These are phyloP conservation scores for Dugesia japonica DNA, from an alignment of 2,888 invertebrate species.

Conservation along the genomic window DNA sequence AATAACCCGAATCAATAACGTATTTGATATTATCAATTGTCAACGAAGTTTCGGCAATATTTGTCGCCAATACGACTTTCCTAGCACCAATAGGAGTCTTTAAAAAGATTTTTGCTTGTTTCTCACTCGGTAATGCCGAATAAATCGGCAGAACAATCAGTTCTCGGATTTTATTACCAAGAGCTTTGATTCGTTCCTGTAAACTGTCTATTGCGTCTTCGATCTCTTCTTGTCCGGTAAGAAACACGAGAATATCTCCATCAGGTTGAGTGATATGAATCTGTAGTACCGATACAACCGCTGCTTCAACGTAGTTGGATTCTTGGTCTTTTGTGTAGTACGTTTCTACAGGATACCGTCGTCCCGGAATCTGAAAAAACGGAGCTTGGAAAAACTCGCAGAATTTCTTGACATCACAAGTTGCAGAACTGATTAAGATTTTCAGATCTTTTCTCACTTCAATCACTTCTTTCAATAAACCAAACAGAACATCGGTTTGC, in stretches of 20 bases:
- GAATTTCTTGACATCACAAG: slow-evolving; percentile 90
- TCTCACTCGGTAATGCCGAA: slow-evolving; percentile 79
- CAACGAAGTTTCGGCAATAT: slow-evolving; percentile 93
- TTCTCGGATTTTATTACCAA: slow-evolving; percentile 81
- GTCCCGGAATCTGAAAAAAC: slow-evolving; percentile 87
- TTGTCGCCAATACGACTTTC: slow-evolving; percentile 89
- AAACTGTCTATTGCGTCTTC: slow-evolving; percentile 51
- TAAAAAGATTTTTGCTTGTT: slow-evolving; percentile 95
- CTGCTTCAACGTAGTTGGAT: slow-evolving; percentile 91
- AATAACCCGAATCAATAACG: slow-evolving; percentile 95
- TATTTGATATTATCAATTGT: slow-evolving; percentile 97
- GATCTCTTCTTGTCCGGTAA: slow-evolving; percentile 61
- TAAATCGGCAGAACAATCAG: slow-evolving; percentile 82
- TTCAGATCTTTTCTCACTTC: slow-evolving; percentile 76
- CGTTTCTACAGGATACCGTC: slow-evolving; percentile 88
- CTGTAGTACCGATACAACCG: slow-evolving; percentile 87
- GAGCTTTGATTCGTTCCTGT: slow-evolving; percentile 66
- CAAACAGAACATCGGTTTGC: slow-evolving; percentile 92
- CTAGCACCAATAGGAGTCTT: slow-evolving; percentile 86
- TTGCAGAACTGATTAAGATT: slow-evolving; percentile 86
- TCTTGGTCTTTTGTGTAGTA: slow-evolving; percentile 97
- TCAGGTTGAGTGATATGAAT: slow-evolving; percentile 86
- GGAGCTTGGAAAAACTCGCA: slow-evolving; percentile 89
- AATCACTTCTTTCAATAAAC: slow-evolving; percentile 77
- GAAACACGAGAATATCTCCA: slow-evolving; percentile 85